phyloP scores from a whole-genome alignment of 1,140 invertebrate species.

The Ceratosolen solmsi region DNA sequence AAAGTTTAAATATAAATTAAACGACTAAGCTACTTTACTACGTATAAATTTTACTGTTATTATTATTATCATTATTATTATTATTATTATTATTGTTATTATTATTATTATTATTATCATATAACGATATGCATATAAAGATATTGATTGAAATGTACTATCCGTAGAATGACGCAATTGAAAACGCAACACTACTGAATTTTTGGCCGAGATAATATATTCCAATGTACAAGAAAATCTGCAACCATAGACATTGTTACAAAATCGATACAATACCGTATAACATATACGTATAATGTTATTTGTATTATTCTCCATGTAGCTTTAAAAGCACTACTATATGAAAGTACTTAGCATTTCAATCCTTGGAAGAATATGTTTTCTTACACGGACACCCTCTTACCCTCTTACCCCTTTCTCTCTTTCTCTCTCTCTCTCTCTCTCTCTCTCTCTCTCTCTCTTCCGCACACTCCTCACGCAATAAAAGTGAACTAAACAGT shows the following conservation, averaged over 20 bases:
- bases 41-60: too few species aligned
- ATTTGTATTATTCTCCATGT: background rate
- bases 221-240: background rate
- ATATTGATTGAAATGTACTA: too few species aligned
- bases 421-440: constrained; percentile 3
- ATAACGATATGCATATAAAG: too few species aligned
- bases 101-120: too few species aligned
- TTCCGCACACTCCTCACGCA: background rate
- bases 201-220: background rate
- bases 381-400: background rate
- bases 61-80: too few species aligned
- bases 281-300: background rate
- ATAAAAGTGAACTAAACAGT: background rate
- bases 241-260: background rate
- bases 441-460: background rate
- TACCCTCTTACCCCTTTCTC: background rate
- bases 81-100: too few species aligned
- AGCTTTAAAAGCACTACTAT: background rate
- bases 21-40: too few species aligned
- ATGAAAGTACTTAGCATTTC: background rate
- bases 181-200: too few species aligned
- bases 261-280: background rate
- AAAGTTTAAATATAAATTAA: too few species aligned
- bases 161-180: too few species aligned
- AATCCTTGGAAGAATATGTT: background rate